These are phyloP conservation scores for Arge pagana DNA, from an alignment of 2,888 invertebrate species.

Conservation along the genomic window DNA sequence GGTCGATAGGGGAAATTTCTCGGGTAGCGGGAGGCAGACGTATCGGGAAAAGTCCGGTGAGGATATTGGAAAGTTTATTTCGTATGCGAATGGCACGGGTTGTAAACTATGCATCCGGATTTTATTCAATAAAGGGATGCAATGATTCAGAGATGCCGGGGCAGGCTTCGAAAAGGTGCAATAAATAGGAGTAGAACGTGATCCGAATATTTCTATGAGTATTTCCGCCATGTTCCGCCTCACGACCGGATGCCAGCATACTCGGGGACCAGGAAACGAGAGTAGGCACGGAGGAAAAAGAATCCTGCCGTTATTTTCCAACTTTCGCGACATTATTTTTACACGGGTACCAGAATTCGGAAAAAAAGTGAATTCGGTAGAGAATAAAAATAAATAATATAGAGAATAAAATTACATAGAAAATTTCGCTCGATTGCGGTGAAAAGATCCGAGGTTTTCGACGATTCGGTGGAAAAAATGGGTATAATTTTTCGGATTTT, in stretches of 20 bases:
- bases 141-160: conserved; percentile 47
- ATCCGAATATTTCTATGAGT: conserved; percentile 37
- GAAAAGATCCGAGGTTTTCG: too few species aligned
- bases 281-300: conserved; percentile 9
- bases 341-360: too few species aligned
- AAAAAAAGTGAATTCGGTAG: too few species aligned
- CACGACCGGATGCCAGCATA: not conserved
- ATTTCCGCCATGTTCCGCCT: not conserved
- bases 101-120: conserved; percentile 38
- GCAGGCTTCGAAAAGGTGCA: conserved; percentile 45
- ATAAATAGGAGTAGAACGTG: conserved; percentile 50
- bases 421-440: too few species aligned
- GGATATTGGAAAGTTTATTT: conserved; percentile 48
- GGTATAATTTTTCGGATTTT: too few species aligned
- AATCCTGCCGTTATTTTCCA: too few species aligned
- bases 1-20: too few species aligned
- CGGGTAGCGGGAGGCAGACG: too few species aligned
- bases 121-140: conserved; percentile 47
- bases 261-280: not conserved
- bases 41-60: conserved; percentile 24
- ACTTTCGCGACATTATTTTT: too few species aligned
- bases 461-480: too few species aligned
- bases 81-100: conserved; percentile 28
- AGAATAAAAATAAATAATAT: not conserved
- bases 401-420: too few species aligned